A percentile compares a stretch with the other conserved stretches of the same genome.
Conservation (phyloP, 2,888 invertebrate genomes). For the Ashinkailepas kermadecensis region DNA sequence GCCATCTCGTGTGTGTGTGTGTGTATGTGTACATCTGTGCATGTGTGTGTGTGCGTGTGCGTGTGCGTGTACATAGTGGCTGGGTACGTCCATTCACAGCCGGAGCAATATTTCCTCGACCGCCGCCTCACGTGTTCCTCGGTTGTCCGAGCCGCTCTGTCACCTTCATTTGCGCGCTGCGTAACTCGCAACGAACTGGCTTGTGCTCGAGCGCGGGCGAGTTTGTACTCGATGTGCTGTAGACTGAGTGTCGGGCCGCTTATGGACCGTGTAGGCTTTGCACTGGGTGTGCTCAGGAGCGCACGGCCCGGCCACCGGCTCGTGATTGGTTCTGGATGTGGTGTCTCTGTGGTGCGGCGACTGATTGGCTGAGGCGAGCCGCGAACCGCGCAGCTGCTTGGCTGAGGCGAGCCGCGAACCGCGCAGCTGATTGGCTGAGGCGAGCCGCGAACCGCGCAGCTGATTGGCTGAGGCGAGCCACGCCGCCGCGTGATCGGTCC, state of each 20-base stretch:
- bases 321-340: neutral
- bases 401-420: neutral
- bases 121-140: neutral
- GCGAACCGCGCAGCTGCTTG: neutral
- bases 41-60: no score
- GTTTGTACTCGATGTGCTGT: neutral
- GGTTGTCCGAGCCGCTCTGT: neutral
- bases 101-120: neutral
- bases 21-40: no score
- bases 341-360: neutral
- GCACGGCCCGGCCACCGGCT: neutral
- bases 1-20: no score
- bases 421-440: neutral
- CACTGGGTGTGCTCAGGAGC: neutral
- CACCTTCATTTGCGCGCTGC: constrained; percentile 2
- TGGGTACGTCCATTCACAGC: neutral
- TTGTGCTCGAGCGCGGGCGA: neutral
- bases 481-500: neutral
- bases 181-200: neutral
- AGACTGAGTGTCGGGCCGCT: neutral
- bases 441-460: no score
- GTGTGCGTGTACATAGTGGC: neutral
- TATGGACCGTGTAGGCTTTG: neutral
- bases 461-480: neutral
- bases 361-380: neutral